A percentile compares a stretch with the other conserved stretches of the same genome.
Conservation (phyloP, 2,888 invertebrate genomes). For the Cataglyphis albicans region DNA sequence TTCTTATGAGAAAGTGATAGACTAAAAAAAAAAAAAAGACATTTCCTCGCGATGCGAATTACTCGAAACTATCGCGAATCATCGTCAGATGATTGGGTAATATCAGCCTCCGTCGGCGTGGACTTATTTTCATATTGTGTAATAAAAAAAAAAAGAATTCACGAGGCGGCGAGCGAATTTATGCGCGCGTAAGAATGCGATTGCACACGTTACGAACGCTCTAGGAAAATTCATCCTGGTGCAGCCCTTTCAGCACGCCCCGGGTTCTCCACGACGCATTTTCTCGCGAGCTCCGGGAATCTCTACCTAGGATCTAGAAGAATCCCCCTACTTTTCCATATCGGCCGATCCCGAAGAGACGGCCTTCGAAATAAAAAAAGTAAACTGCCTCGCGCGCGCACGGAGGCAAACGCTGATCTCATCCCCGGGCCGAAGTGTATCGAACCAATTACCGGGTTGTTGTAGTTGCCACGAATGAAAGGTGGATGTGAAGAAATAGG, state of each 20-base stretch:
- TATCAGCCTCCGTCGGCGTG: slow-evolving; percentile 29
- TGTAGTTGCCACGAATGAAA: slow-evolving; percentile 60
- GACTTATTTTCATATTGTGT: slow-evolving; percentile 29
- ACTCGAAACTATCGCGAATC: slow-evolving; percentile 40
- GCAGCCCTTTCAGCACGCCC: slow-evolving; percentile 10
- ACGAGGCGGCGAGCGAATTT: slow-evolving; percentile 30
- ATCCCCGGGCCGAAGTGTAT: slow-evolving; percentile 44
- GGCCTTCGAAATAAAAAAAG: slow-evolving; percentile 39
- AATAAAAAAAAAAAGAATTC: slow-evolving; percentile 37
- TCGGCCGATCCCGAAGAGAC: slow-evolving; percentile 19
- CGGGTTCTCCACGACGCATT: slow-evolving; percentile 15
- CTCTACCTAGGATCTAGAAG: not conserved
- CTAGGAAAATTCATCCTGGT: slow-evolving; percentile 24
- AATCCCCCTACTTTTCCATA: not conserved
- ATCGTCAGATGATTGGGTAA: slow-evolving; percentile 36
- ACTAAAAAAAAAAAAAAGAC: not conserved
- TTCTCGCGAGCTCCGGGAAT: not conserved
- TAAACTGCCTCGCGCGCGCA: not conserved
- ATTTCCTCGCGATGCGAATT: slow-evolving; percentile 7
- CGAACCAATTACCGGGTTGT: slow-evolving; percentile 62
- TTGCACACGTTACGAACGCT: slow-evolving; percentile 13
- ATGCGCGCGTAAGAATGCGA: slow-evolving; percentile 41
- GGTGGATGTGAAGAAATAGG: slow-evolving; percentile 67
- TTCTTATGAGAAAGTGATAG: not conserved
- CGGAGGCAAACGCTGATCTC: slow-evolving; percentile 48